Evolutionary conservation across 2,797 vertebrate genomes (phyloP), one percentile per base, ranked within the genome.

Genomic region (Notolepis coatsorum): DNA sequence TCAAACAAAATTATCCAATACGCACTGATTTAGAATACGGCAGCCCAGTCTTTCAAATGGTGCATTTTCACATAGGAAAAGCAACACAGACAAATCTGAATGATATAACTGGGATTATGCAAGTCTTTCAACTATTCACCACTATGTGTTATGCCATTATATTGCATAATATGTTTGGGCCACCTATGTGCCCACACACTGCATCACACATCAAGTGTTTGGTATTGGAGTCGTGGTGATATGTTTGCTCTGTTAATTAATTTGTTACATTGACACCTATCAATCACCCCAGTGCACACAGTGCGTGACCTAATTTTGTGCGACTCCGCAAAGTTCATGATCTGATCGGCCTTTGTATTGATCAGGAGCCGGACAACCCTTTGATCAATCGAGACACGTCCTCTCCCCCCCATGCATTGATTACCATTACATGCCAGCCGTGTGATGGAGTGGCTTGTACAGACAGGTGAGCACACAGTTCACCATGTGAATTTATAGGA

Each of bases 1-100:
- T 76, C 57, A 61, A 69, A 25, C 72, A 68, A 76, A 76, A 45
- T 73, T 73, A 80, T 71, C 70, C 47, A 68, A 62, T 65, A 67
- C 45, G 30, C 37, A 41, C 9, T 42, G 41, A 31, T 28, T 65
- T 45, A 63, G 28, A 54, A 38, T 30, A 52, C 43, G 12, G 35
- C 25, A 8, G 57, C 55, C 46, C 66, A 61, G 13, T 46, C 54
- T 48, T 46, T 73, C 35, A 46, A 31, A 49, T 53, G 49, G 18
- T 41, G 28, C n/a, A n/a, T 65, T 41, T 31, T 38, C 17, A 18
- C 12, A 10, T 5, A n/a, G 2, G 1, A 5, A 18, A 53, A 56
- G 70, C 54, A 37, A 37, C 35, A 37, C 13, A 5, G n/a, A n/a
- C n/a, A n/a, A n/a, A n/a, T n/a, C n/a, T n/a, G n/a, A n/a, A n/a